These are phyloP conservation scores for Lutjanus erythropterus DNA, from an alignment of 2,113 vertebrate species.

Conservation along the genomic window DNA sequence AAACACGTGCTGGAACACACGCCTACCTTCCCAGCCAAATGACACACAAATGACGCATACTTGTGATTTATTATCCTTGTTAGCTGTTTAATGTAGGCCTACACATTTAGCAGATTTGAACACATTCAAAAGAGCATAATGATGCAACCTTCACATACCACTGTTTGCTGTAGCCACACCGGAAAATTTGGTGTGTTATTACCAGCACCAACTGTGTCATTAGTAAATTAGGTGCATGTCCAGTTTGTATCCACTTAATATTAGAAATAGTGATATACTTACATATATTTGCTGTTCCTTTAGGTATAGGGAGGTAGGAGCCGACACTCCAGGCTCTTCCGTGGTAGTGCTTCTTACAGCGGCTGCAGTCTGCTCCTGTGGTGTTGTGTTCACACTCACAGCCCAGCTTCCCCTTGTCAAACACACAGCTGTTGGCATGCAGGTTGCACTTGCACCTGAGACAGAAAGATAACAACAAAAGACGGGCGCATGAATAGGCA, in stretches of 20 bases:
- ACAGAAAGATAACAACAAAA: conserved; percentile 75
- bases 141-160: background rate
- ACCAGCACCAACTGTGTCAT: background rate
- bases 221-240: background rate
- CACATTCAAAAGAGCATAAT: no score
- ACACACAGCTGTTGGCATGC: conserved; percentile 95
- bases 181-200: background rate
- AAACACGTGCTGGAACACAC: background rate
- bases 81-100: background rate
- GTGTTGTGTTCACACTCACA: conserved; percentile 98
- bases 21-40: no score
- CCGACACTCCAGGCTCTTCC: conserved; percentile 94
- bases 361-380: conserved; percentile 95
- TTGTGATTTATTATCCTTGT: background rate
- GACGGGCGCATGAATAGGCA: conserved; percentile 60
- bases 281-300: conserved; percentile 98
- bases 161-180: conserved; percentile 9
- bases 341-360: conserved; percentile 97
- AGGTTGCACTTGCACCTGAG: conserved; percentile 97
- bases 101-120: background rate
- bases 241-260: background rate
- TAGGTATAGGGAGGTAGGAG: conserved; percentile 96
- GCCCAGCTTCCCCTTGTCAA: conserved; percentile 92
- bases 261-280: conserved; percentile 72
- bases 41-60: background rate